Base-by-base conservation (phyloP, 37 sponge, comb jelly and placozoan genomes). In the Dysidea cf. avara region DNA sequence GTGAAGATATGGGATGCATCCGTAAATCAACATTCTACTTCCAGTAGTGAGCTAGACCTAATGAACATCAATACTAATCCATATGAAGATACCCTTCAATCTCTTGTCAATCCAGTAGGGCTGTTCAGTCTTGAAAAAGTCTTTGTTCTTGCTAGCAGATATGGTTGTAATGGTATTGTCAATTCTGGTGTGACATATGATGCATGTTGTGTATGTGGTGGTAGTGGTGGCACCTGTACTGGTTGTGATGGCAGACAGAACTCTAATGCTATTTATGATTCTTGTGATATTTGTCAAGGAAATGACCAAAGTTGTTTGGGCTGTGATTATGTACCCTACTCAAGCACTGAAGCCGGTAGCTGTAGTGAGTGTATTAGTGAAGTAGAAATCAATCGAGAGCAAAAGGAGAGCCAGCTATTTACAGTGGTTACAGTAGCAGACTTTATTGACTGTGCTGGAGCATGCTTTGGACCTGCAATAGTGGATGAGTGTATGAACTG, bases 181-280 rank as follows among this genome's bases (percentile, higher is more conserved):
- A 79, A 79, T n/a, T 90, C 95, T 17, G 80, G 72, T 0, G 1
- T 47, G 39, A 53, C 63, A 7, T 73, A 80, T 70, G 90, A 94
- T 36, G 69, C 74, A 3, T 94, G 95, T 58, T 94, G 95, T 71
- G 80, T 86, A 53, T 94, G 95, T 79, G 90, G 87, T 13, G 90
- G 90, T 30, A 35, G 54, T 67, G 95, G 95, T 49, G 58, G 26
- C 2, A 29, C 26, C 25, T 87, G 88, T 71, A 40, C 21, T 14
- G 83, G 87, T 33, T 94, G 95, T 77, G 68, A 86, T 56, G 75
- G 71, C 21, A 60, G 50, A 24, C 30, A 43, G 20, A 77, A 49
- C 18, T 74, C 82, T 7, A 75, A 66, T 32, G 53, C 0, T 0
- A n/a, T 47, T 0, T 64, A 57, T 47, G 90, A 94, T 36, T 7